Evolutionary conservation across 2,113 vertebrate genomes (phyloP), one percentile per base, ranked within the genome.

Genomic region (Syngnathus scovelli): DNA sequence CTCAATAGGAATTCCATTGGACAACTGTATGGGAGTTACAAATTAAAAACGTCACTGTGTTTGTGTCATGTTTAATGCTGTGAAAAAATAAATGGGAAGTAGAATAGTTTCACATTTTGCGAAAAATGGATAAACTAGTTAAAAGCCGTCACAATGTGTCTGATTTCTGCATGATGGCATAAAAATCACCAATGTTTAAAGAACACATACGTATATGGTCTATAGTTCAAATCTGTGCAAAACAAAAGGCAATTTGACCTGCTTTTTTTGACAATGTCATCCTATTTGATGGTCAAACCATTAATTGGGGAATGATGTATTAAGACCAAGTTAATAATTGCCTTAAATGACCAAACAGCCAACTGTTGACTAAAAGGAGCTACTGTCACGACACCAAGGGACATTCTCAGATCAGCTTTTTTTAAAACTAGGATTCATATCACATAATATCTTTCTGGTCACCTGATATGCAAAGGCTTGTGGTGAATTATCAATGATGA

Each of bases 381-480:
- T 11, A 18, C 46, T 5, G 12, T 48, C 46, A 48, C 12, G 18
- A 48, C 27, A 48, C 13, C 46, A 48, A 5, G 46, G 15, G 46
- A 48, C 46, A 48, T 48, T 16, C 16, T 48, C 46, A 48, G 46
- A 16, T 48, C 13, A 18, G 13, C 46, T 48, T 18, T 15, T 48
- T 48, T 48, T 16, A 15, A 55, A 56, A 56, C 12, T 1, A 56
- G 2, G 3, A 58, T 1, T 1, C 7, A 4, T 38, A 18, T 46
- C 13, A 7, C 1, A 6, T 61, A 62, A 10, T 61, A 21, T 60
- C 39, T 1, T 10, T 38, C 15, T 27, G 46, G 83, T 88, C 75
- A 99, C 97, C 95, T 99, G 97, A 84, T 99, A 99, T 49, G 97
- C 97, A 91, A 99, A 99, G 93, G 96, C 96, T 93, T 99, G 97